Evolutionary conservation across 2,797 vertebrate species (phyloP), one percentile per base, ranked within the genome.

Genomic region (Platyrinchus mystaceus): DNA sequence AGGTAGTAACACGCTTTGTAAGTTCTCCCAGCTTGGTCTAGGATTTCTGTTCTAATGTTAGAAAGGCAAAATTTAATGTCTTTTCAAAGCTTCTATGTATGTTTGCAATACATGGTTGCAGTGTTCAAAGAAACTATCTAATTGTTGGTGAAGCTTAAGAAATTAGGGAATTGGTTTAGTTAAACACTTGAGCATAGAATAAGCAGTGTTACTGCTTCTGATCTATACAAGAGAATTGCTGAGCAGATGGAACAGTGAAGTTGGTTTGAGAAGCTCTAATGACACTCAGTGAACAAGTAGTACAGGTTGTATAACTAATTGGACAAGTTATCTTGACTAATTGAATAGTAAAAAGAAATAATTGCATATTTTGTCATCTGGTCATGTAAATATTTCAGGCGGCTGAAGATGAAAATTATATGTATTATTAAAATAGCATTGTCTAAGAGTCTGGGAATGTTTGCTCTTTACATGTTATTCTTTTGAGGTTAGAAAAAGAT

Each of bases 271-370:
- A 81, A 89, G 47, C 27, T 82, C 53, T 90, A 24, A 14, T 60
- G 34, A 22, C 55, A 62, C 30, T 88, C 62, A 56, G 16, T 43
- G 56, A 44, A 47, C 85, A 66, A 50, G 83, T 90, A 62, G 63
- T 77, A 60, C 68, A 80, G 32, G 87, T 91, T 82, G 27, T 84
- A 3, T 79, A 41, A 84, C 46, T 92, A 41, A 73, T 68, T 58
- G 63, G 59, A 30, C 34, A 70, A 73, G 30, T 91, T 64, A 66
- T 53, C 80, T 76, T 96, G 67, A 79, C 26, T 70, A 69, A 60
- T 49, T 82, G 67, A 89, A 60, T 90, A 88, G 80, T 92, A 87
- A 88, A 76, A 92, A 62, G 28, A 69, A 91, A 73, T 76, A 86
- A 76, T 81, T 86, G 7, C 21, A 2, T 75, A 24, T 75, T 86